Conservation (phyloP, 2,888 invertebrate species). For the Mythimna albipuncta region DNA sequence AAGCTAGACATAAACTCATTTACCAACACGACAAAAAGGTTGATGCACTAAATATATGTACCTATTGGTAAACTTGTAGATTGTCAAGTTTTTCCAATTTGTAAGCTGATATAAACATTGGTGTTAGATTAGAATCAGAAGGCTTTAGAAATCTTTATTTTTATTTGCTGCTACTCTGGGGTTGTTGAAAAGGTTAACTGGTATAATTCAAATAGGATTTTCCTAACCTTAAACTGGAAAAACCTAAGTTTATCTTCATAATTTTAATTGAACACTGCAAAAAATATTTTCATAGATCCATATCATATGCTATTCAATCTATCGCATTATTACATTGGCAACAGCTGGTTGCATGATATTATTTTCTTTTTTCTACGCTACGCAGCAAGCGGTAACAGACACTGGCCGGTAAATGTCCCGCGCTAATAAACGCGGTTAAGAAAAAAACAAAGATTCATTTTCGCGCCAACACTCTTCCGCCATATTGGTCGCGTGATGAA, state of each 20-base stretch:
- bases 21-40: conserved; percentile 29
- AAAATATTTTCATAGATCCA: conserved; percentile 23
- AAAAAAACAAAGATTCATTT: conserved; percentile 89
- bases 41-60: conserved; percentile 19
- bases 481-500: conserved; percentile 88
- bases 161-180: neutral
- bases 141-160: neutral
- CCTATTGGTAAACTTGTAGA: neutral
- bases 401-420: conserved; percentile 85
- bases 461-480: conserved; percentile 87
- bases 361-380: conserved; percentile 64
- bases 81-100: neutral
- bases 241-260: neutral
- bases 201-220: neutral
- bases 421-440: conserved; percentile 73
- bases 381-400: conserved; percentile 70
- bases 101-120: neutral
- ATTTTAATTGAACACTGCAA: neutral
- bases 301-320: conserved; percentile 48
- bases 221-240: neutral
- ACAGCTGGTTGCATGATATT: conserved; percentile 66
- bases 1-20: conserved; percentile 24
- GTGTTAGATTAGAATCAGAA: neutral
- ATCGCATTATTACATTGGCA: conserved; percentile 52
- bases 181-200: neutral